These are phyloP conservation scores for Neodiprion fabricii DNA, from an alignment of 1,140 invertebrate genomes.

Conservation along the genomic window DNA sequence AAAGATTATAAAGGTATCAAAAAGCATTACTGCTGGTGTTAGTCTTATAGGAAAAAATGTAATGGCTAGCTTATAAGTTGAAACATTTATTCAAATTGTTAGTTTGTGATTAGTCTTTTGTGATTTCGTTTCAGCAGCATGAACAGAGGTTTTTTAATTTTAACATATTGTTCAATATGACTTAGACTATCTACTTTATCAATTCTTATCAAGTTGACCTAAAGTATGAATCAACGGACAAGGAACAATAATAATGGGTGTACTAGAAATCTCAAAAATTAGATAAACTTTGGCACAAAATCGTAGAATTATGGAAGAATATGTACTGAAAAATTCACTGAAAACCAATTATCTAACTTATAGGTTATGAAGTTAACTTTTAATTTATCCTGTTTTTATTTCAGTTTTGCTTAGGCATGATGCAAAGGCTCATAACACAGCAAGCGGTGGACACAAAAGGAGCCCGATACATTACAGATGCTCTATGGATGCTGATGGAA, in stretches of 20 bases:
- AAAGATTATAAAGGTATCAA: constrained; percentile 88
- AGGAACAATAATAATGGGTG: too few relatives aligned
- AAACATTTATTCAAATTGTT: constrained; percentile 9
- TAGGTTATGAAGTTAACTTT: background rate
- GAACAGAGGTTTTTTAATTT: background rate
- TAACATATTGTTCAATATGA: too few relatives aligned
- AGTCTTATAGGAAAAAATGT: constrained; percentile 16
- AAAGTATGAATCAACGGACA: too few relatives aligned
- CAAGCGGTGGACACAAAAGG: constrained; percentile 87
- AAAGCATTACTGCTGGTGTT: background rate
- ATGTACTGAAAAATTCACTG: too few relatives aligned
- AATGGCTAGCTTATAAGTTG: constrained; percentile 17
- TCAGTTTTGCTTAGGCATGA: constrained; percentile 89
- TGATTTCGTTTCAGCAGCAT: background rate
- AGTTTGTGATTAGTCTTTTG: constrained; percentile 20
- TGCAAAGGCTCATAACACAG: constrained; percentile 84
- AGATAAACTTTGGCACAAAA: too few relatives aligned
- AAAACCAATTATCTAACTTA: too few relatives aligned
- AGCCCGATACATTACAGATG: constrained; percentile 90
- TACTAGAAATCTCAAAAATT: too few relatives aligned
- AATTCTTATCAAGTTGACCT: too few relatives aligned
- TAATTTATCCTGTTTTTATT: constrained; percentile 42
- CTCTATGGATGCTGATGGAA: constrained; percentile 93
- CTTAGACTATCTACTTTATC: too few relatives aligned
- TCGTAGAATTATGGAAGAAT: too few relatives aligned